A percentile compares a stretch with the other conserved stretches of the same genome.
phyloP scores from a whole-genome alignment of 1,140 invertebrate genomes.

The Capitella teleta region DNA sequence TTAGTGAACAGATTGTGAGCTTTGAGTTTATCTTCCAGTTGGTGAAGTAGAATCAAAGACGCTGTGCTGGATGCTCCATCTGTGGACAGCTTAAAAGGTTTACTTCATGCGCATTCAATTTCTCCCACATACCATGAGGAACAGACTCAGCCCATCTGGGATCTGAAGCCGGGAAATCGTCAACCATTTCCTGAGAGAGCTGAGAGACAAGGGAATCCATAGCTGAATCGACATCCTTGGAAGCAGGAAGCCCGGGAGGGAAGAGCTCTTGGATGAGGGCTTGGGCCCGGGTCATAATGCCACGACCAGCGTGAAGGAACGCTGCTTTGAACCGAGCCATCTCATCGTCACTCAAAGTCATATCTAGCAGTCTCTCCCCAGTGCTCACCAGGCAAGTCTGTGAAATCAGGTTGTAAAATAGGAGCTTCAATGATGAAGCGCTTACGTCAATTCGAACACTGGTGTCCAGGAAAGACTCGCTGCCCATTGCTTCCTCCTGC shows the following conservation, averaged over 20 bases:
- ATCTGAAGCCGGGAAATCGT: conserved; percentile 78
- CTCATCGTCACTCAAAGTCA: conserved; percentile 54
- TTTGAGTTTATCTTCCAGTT: conserved; percentile 73
- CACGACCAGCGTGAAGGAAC: conserved; percentile 57
- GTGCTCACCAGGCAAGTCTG: not conserved
- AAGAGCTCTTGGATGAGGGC: conserved; percentile 59
- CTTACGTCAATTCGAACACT: too few relatives aligned
- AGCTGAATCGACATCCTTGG: conserved; percentile 47
- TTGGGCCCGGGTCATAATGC: conserved; percentile 50
- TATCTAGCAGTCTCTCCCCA: conserved; percentile 48
- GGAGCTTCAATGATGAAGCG: too few relatives aligned
- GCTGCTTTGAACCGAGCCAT: conserved; percentile 62
- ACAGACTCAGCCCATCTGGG: conserved; percentile 60
- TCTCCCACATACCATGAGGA: conserved; percentile 23
- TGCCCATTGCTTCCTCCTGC: too few relatives aligned
- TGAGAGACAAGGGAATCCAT: conserved; percentile 59
- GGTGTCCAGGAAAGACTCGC: too few relatives aligned
- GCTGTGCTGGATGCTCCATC: conserved; percentile 32
- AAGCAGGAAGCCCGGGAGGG: conserved; percentile 39
- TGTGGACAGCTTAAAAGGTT: not conserved
- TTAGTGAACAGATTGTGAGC: conserved; percentile 53
- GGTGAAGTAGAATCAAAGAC: conserved; percentile 63
- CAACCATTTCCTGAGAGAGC: conserved; percentile 66
- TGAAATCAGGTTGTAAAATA: too few relatives aligned
- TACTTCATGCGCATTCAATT: not conserved